phyloP scores from a whole-genome alignment of 2,888 invertebrate species.

The Agonum fuliginosum region DNA sequence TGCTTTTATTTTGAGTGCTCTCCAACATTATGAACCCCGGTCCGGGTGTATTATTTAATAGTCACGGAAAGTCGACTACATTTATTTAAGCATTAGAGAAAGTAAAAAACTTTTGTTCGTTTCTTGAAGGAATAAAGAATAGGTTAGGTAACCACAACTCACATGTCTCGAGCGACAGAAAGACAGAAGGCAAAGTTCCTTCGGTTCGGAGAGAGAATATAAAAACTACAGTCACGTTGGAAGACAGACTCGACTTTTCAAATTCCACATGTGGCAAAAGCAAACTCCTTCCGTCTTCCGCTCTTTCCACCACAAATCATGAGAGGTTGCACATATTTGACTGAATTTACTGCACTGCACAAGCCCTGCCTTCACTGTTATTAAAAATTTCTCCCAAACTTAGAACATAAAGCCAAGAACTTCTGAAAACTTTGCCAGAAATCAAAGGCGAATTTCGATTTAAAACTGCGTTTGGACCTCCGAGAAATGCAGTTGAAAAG shows the following conservation, averaged over 20 bases:
- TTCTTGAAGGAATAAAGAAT: background rate
- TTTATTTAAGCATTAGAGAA: conserved; percentile 25
- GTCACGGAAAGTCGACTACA: too few relatives aligned
- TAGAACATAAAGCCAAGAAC: conserved; percentile 47
- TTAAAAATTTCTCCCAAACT: conserved; percentile 56
- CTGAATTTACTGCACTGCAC: conserved; percentile 54
- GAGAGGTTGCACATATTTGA: conserved; percentile 54
- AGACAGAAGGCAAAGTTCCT: conserved; percentile 24
- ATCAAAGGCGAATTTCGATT: conserved; percentile 54
- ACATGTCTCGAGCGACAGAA: background rate
- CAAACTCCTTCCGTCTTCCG: conserved; percentile 35
- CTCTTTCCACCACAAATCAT: conserved; percentile 50
- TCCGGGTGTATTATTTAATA: too few relatives aligned
- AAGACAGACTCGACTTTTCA: conserved; percentile 32
- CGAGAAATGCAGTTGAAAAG: conserved; percentile 47
- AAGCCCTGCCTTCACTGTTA: conserved; percentile 51
- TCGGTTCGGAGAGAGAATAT: conserved; percentile 1
- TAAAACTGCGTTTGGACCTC: conserved; percentile 46
- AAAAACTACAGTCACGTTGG: conserved; percentile 19
- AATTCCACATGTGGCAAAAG: conserved; percentile 47
- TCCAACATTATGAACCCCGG: too few relatives aligned
- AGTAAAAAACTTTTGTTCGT: conserved; percentile 7
- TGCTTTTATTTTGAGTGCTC: too few relatives aligned
- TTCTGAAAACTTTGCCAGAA: conserved; percentile 46
- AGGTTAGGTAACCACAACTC: conserved; percentile 20